Evolutionary conservation across 2,113 vertebrate genomes (phyloP).

Genomic region (Falco punctatus): DNA sequence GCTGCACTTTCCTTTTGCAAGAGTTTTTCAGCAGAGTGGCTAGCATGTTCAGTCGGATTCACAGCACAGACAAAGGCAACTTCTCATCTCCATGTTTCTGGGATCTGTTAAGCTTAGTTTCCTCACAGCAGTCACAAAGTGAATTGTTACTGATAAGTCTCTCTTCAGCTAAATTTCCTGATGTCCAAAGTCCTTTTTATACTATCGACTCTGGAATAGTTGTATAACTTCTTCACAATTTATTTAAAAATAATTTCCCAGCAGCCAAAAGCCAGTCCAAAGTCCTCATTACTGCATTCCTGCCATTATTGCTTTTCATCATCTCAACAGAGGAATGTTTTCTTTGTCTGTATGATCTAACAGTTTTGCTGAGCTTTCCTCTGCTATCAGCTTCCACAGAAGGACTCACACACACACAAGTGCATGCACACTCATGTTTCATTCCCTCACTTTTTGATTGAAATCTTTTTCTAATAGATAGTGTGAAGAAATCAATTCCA

Average conservation of each 20-base stretch:
- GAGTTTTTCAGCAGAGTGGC: not conserved
- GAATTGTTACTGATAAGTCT: not conserved
- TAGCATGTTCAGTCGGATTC: not conserved
- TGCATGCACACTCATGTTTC: not conserved
- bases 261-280: not conserved
- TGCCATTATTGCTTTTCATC: not conserved
- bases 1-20: not conserved
- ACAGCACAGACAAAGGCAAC: not conserved
- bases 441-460: conserved; percentile 42
- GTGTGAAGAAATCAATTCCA: conserved; percentile 49
- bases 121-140: not conserved
- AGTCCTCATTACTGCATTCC: not conserved
- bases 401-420: not conserved
- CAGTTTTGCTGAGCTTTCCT: not conserved
- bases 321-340: not conserved
- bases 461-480: conserved; percentile 32
- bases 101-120: not conserved
- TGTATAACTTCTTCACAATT: not conserved
- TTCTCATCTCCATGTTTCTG: not conserved
- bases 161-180: not conserved
- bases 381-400: not conserved
- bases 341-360: not conserved
- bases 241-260: not conserved
- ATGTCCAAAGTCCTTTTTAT: not conserved
- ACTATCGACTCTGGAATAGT: not conserved